phyloP scores from a whole-genome alignment of 2,113 vertebrate species.

The Bujurquina vittata region DNA sequence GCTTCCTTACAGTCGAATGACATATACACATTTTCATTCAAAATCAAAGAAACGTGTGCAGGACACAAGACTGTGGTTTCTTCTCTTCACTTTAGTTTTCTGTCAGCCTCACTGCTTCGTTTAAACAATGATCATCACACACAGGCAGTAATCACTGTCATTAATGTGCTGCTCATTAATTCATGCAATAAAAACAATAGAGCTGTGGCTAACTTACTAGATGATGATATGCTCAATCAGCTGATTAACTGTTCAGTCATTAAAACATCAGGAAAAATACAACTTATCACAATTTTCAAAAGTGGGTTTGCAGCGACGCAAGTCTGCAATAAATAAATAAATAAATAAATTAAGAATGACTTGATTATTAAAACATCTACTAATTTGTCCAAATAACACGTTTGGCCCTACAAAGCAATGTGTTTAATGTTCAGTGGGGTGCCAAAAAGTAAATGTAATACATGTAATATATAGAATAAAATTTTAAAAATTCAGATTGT shows the following conservation, averaged over 20 bases:
- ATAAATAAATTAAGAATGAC: background rate
- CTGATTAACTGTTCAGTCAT: background rate
- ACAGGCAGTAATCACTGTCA: background rate
- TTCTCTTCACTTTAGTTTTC: background rate
- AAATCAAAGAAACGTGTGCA: background rate
- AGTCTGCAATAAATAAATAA: background rate
- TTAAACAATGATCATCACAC: slow-evolving; percentile 7
- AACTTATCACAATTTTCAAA: background rate
- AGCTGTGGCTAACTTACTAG: background rate
- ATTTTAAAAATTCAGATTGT: background rate
- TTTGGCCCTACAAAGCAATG: background rate
- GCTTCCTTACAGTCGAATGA: background rate
- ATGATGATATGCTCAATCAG: background rate
- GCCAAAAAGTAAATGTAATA: background rate
- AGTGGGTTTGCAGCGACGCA: background rate
- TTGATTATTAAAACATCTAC: background rate
- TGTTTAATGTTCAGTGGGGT: background rate
- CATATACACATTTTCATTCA: background rate
- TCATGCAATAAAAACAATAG: background rate
- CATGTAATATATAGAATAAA: no score
- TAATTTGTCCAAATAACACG: background rate
- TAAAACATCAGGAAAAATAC: background rate
- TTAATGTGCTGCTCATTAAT: background rate
- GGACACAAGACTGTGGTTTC: background rate
- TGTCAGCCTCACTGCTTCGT: background rate